Percentiles rank a stretch among this genome's conserved stretches.
Evolutionary conservation across 2,888 invertebrate genomes (phyloP).

Genomic region (Ectemnius lituratus): DNA sequence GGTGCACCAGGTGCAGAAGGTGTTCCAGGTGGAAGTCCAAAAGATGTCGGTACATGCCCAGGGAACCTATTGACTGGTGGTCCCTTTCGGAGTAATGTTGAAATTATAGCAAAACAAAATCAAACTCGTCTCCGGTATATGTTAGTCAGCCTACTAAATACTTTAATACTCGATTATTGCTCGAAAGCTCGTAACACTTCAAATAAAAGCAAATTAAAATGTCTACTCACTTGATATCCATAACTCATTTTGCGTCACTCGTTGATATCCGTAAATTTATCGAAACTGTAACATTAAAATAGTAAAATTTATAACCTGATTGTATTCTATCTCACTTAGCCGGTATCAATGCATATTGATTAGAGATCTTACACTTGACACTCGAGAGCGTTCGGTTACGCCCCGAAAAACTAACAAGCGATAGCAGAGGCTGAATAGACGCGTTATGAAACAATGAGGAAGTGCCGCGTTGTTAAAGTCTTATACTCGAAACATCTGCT

Average conservation of each 20-base stretch:
- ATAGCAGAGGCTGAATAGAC: too few species aligned
- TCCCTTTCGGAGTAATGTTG: slow-evolving; percentile 63
- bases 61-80: slow-evolving; percentile 69
- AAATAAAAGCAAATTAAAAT: slow-evolving; percentile 5
- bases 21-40: slow-evolving; percentile 73
- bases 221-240: slow-evolving; percentile 72
- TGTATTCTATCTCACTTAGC: too few species aligned
- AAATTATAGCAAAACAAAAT: slow-evolving; percentile 27
- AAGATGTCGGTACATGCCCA: slow-evolving; percentile 70
- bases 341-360: too few species aligned
- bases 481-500: too few species aligned
- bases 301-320: too few species aligned
- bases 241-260: slow-evolving; percentile 69
- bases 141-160: background rate
- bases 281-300: too few species aligned
- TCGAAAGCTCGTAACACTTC: background rate
- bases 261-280: too few species aligned
- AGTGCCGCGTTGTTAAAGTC: too few species aligned
- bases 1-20: slow-evolving; percentile 70
- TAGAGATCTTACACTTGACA: too few species aligned
- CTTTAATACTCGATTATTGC: background rate
- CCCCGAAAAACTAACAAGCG: too few species aligned
- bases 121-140: background rate
- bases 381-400: too few species aligned
- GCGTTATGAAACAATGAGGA: too few species aligned